Conservation (phyloP, 2,797 vertebrate genomes). For the Siniperca undulata region DNA sequence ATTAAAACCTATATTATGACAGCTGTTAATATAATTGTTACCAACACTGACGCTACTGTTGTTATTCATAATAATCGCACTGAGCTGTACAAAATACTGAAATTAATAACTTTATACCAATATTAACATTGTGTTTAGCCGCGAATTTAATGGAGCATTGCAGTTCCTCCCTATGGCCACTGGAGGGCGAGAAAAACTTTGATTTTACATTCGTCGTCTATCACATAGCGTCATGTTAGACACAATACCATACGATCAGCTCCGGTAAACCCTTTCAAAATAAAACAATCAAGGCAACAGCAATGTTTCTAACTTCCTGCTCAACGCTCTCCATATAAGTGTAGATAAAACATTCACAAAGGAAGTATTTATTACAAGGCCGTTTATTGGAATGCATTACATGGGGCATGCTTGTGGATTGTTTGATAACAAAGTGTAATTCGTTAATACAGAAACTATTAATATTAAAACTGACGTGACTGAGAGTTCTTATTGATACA, state of each 20-base stretch:
- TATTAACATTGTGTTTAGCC: neutral
- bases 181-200: neutral
- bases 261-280: conserved; percentile 2
- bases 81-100: neutral
- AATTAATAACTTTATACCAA: neutral
- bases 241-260: neutral
- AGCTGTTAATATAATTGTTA: neutral
- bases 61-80: neutral
- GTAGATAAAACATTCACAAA: neutral
- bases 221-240: neutral
- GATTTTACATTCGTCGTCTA: too few relatives aligned
- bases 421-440: neutral
- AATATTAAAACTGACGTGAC: neutral
- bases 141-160: too few relatives aligned
- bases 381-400: neutral
- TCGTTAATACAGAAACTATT: neutral
- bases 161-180: neutral
- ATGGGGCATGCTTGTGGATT: neutral
- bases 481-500: too few relatives aligned
- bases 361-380: neutral
- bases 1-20: neutral
- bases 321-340: neutral
- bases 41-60: neutral
- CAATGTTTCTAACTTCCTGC: neutral
- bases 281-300: neutral